Base-by-base conservation (phyloP, 2,797 vertebrate genomes). In the Notoglanidium macrostoma region DNA sequence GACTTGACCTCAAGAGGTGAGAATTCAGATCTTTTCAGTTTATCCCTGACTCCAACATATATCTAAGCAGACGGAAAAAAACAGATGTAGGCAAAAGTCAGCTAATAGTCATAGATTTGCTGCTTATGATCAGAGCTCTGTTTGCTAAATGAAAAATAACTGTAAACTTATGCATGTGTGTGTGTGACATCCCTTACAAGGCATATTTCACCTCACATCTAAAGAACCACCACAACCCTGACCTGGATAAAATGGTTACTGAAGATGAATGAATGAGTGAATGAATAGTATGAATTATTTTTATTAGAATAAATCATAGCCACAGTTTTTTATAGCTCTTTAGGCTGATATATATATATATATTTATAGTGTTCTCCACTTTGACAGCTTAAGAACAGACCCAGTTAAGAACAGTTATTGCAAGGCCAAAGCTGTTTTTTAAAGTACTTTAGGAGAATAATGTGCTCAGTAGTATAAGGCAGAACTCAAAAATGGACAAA, bases 61-160 rank as follows among this genome's bases (percentile, higher is more conserved):
- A 94, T 55, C 95, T 95, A 88, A 85, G 89, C 44, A 85, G 68
- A 15, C 0, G 49, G n/a, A 73, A 72, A 40, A 40, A 70, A 79
- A 32, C 59, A 79, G 29, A 55, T 17, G 40, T 40, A 10, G 21
- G 17, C 15, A 49, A 40, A 83, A 51, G 55, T 29, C 23, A 46
- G 14, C 29, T 44, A 6, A 35, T 29, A 44, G 40, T 46, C 10
- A 73, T 40, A 40, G 40, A 7, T 46, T 40, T 73, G 40, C 15
- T 74, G 72, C 46, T 54, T 19, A 77, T 77, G 12, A 44, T 44
- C 2, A 11, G 35, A 72, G 35, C 8, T 72, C 68, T 72, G 19
- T 15, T 19, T 77, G 26, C 29, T 77, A 54, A 77, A 29, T 29
- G 49, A 19, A 55, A 76, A 54, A 46, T 46, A 73, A 54, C n/a